A percentile compares a stretch with the other conserved stretches of the same genome.
phyloP scores from a whole-genome alignment of 2,113 vertebrate species.

The Cyanoderma ruficeps region DNA sequence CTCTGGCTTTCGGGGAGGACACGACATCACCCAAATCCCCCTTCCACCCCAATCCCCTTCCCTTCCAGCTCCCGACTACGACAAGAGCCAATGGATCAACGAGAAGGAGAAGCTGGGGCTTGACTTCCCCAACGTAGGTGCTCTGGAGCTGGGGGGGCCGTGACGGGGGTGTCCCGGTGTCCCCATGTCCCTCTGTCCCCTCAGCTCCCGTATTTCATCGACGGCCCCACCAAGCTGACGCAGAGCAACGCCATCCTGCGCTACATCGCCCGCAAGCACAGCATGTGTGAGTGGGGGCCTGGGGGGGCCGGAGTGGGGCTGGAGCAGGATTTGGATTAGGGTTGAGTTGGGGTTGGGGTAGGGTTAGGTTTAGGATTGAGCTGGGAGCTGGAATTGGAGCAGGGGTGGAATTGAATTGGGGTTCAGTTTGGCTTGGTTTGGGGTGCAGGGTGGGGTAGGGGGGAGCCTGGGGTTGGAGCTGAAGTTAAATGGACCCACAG shows the following conservation, averaged over 20 bases:
- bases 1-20: no score
- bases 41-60: no score
- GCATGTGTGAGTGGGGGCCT: no score
- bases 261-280: no score
- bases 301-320: no score
- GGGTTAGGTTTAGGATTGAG: neutral
- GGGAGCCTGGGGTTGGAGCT: neutral
- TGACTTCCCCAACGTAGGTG: neutral
- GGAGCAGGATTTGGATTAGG: no score
- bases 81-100: neutral
- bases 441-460: neutral
- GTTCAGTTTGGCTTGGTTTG: neutral
- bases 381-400: neutral
- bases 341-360: neutral
- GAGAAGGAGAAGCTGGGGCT: constrained; percentile 9
- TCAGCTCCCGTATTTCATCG: no score
- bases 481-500: no score
- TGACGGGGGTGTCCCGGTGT: neutral
- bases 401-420: neutral
- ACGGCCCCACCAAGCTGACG: no score
- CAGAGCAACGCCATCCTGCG: no score
- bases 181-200: neutral
- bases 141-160: neutral
- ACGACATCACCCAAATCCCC: no score
- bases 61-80: neutral